Evolutionary conservation across 1,140 invertebrate genomes (phyloP), one percentile per base, ranked within the genome.

Genomic region (Drosophila erecta): DNA sequence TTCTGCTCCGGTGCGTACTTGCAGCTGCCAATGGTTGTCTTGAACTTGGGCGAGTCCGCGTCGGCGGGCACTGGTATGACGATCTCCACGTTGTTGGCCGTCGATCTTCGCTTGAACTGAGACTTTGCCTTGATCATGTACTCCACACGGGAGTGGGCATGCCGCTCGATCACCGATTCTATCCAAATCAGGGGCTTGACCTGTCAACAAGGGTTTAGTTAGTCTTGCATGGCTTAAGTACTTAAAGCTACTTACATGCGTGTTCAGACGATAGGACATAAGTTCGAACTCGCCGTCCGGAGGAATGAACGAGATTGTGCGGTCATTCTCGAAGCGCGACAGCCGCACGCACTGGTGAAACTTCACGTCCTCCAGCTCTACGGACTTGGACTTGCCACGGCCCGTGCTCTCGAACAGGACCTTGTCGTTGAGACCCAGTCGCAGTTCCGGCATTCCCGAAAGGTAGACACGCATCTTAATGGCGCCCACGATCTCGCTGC

Each of bases 51-150:
- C 15, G 98, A 98, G 93, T 99, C 98, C 1, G 98, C 99, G 94
- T 99, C 99, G 49, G 96, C 96, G 15, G 99, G 99, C 11, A 99
- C 99, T 3, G 99, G 99, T 87, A 99, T 99, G 10, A 99, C 96
- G 59, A 99, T 99, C 93, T 99, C 98, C 11, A 99, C 99, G 93
- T 99, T 99, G 92, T 99, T 99, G 0, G 99, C 99, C 3, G 98
- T 99, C 0, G 98, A 99, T 43, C 98, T 94, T 38, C 98, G 94
- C 93, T 99, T 99, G 91, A 99, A 99, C 93, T 99, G 99, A 49
- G 98, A 99, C 93, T 99, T 99, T 0, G 99, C 99, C 93, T 99
- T 99, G 15, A 99, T 98, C 98, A 99, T 99, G 92, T 98, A 99
- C 90, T 99, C 99, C 1, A 99, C 98, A 56, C 99, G 93, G 67